phyloP scores from a whole-genome alignment of 2,113 vertebrate genomes.

The Indri indri region DNA sequence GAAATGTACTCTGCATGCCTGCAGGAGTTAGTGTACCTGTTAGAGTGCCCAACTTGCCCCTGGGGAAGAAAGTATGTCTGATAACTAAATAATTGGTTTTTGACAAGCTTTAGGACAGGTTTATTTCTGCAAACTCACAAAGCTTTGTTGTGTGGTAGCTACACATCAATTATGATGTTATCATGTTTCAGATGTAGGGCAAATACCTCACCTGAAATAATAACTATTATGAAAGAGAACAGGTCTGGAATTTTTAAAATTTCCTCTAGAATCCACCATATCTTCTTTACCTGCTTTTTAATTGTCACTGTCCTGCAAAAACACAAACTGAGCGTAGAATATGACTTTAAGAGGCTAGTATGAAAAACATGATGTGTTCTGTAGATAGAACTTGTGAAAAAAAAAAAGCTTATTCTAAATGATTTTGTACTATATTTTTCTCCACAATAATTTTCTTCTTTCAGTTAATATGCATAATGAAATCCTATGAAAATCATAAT shows the following conservation, averaged over 20 bases:
- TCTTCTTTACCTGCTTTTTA: not conserved
- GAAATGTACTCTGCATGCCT: not conserved
- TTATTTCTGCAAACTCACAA: not conserved
- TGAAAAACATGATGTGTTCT: not conserved
- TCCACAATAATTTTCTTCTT: not conserved
- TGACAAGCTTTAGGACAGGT: not conserved
- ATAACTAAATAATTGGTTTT: not conserved
- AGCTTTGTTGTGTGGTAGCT: not conserved
- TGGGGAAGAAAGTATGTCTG: not conserved
- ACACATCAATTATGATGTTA: not conserved
- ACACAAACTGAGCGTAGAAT: not conserved
- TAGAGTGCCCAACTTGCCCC: not conserved
- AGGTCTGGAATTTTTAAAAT: not conserved
- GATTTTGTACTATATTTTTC: not conserved
- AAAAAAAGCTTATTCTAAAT: not conserved
- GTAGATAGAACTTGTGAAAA: not conserved
- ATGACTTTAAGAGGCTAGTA: not conserved
- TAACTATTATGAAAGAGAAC: not conserved
- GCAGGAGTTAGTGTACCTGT: not conserved
- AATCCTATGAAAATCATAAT: constrained; percentile 29
- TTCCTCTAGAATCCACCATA: not conserved
- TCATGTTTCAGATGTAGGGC: not conserved
- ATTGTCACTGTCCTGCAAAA: not conserved
- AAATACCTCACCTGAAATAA: not conserved
- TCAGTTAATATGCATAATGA: not conserved